phyloP scores from a whole-genome alignment of 37 sponge, comb jelly and placozoan genomes.

The Agelas oroides region DNA sequence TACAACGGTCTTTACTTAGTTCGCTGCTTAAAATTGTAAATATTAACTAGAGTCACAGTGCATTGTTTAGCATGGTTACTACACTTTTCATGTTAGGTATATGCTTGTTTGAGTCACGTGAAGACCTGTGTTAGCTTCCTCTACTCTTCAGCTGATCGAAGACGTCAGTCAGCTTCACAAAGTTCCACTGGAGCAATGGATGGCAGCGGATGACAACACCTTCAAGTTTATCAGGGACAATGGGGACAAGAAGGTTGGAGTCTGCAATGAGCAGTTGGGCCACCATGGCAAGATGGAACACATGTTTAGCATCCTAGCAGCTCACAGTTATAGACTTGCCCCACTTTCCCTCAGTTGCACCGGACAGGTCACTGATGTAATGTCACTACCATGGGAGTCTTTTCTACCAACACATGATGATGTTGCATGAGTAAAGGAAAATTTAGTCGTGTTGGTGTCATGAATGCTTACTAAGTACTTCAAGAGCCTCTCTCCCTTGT shows the following conservation, averaged over 20 bases:
- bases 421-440: not conserved
- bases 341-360: not conserved
- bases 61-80: too few relatives aligned
- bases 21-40: too few relatives aligned
- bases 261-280: not conserved
- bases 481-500: not conserved
- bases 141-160: not conserved
- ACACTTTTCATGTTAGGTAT: not conserved
- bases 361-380: not conserved
- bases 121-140: not conserved
- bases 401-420: constrained; percentile 21
- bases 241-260: constrained; percentile 12
- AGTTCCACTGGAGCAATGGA: constrained; percentile 36
- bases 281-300: not conserved
- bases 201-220: constrained; percentile 13
- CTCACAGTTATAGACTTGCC: not conserved
- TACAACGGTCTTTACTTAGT: too few relatives aligned
- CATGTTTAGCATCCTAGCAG: not conserved
- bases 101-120: not conserved
- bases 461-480: constrained; percentile 11
- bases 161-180: constrained; percentile 9
- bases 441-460: constrained; percentile 1
- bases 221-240: constrained; percentile 23
- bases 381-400: not conserved
- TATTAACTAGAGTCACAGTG: too few relatives aligned